These are phyloP conservation scores for Cartodere bifasciata DNA, from an alignment of 2,888 invertebrate genomes.

Conservation along the genomic window DNA sequence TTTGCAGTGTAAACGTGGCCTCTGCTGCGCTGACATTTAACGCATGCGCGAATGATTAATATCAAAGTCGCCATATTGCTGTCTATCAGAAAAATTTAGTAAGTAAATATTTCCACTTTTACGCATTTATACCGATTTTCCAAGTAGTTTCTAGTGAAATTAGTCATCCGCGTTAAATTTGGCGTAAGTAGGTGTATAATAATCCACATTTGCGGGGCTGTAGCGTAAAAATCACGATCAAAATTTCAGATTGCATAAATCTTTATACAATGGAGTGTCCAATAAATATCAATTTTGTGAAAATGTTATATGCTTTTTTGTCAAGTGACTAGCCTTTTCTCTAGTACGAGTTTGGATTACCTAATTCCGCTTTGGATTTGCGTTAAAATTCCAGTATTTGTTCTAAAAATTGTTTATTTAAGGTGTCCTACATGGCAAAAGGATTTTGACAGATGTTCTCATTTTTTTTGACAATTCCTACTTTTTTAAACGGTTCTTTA, in stretches of 20 bases:
- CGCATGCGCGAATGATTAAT: constrained; percentile 25
- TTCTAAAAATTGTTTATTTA: too few species aligned
- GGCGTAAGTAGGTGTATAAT: constrained; percentile 24
- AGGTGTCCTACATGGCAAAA: constrained; percentile 20
- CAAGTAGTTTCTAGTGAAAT: constrained; percentile 10
- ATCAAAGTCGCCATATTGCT: constrained; percentile 37
- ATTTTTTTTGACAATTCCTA: constrained; percentile 20
- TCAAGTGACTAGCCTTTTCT: constrained; percentile 1
- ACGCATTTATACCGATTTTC: constrained; percentile 10
- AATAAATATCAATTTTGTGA: constrained; percentile 12
- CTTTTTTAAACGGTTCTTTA: constrained; percentile 16
- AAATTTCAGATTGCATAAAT: constrained; percentile 28
- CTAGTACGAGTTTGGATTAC: constrained; percentile 1
- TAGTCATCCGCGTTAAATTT: constrained; percentile 18
- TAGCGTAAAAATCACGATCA: constrained; percentile 14
- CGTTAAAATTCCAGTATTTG: too few species aligned
- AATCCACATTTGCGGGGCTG: constrained; percentile 6
- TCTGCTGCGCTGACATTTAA: constrained; percentile 7
- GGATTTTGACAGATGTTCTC: constrained; percentile 33
- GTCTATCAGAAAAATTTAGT: constrained; percentile 36
- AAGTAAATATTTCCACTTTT: constrained; percentile 31
- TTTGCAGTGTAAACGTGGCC: constrained; percentile 13
- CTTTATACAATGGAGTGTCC: constrained; percentile 22
- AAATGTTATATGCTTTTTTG: neutral
- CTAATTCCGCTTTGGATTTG: constrained; percentile 6